Conservation (phyloP, 2,113 vertebrate species). For the Marcusenius ussheri region DNA sequence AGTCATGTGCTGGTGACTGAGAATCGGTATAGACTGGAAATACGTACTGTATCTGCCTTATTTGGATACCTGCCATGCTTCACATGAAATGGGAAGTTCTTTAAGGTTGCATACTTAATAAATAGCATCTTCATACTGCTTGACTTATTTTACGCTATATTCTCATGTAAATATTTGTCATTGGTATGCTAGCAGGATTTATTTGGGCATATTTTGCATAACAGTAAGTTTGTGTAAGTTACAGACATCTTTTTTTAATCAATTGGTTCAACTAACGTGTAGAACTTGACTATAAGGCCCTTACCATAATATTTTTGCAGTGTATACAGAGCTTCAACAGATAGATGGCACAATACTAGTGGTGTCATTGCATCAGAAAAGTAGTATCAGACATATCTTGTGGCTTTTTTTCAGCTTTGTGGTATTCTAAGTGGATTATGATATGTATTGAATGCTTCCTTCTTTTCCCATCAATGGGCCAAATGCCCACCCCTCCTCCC, state of each 20-base stretch:
- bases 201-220: not conserved
- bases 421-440: not conserved
- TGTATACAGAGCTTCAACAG: not conserved
- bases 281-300: not conserved
- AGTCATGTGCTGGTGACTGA: not conserved
- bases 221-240: not conserved
- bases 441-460: not conserved
- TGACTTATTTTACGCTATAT: not conserved
- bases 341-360: not conserved
- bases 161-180: not conserved
- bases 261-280: not conserved
- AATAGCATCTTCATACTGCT: not conserved
- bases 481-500: not conserved
- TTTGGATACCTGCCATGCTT: not conserved
- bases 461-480: not conserved
- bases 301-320: not conserved
- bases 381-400: not conserved
- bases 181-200: not conserved
- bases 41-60: not conserved
- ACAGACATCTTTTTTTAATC: not conserved
- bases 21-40: not conserved
- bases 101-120: not conserved
- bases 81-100: not conserved
- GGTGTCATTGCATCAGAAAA: not conserved
- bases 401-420: not conserved